Evolutionary conservation across 2,888 invertebrate genomes (phyloP), one percentile per base, ranked within the genome.

Genomic region (Syrphus vitripennis): DNA sequence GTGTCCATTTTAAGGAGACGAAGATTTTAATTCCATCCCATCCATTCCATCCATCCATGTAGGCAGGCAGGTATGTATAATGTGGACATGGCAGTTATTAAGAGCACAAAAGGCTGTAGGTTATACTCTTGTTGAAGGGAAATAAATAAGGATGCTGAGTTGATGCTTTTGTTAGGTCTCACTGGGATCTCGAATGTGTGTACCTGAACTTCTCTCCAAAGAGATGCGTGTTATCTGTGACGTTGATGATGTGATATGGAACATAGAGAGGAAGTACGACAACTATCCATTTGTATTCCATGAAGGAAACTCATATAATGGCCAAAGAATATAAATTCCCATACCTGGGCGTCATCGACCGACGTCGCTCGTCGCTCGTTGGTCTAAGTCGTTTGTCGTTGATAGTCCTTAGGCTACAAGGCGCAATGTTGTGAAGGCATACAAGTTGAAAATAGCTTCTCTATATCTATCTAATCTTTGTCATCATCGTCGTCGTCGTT

Each of bases 71-170:
- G 12, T 31, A 19, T 9, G 4, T 10, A 12, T 3, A 57, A 79
- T 55, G 71, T 67, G 67, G 76, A 72, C 63, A 61, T 55, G 80
- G 80, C 71, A 77, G 76, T 77, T 84, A 76, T 84, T 80, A 84
- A 72, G 84, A 72, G 55, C 75, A 81, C 72, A 76, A 81, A 84
- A 80, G 80, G 67, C 76, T 69, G 57, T 80, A 72, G 80, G 76
- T 80, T 80, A 84, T 84, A 67, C 76, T 77, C 84, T 71, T 76
- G 84, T 80, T 80, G 80, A 77, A 77, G 53, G 71, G 61, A 80
- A 72, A 84, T 84, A 84, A 81, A 83, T 78, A 74, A 78, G 83
- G 78, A 74, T 83, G 37, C 67, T 42, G 34, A 53, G 53, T 67
- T 67, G 45, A 77, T 72, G 77, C 53, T 77, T 71, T 34, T 53